Conservation (phyloP, 1,140 invertebrate genomes). For the Panagrolaimus sp. region DNA sequence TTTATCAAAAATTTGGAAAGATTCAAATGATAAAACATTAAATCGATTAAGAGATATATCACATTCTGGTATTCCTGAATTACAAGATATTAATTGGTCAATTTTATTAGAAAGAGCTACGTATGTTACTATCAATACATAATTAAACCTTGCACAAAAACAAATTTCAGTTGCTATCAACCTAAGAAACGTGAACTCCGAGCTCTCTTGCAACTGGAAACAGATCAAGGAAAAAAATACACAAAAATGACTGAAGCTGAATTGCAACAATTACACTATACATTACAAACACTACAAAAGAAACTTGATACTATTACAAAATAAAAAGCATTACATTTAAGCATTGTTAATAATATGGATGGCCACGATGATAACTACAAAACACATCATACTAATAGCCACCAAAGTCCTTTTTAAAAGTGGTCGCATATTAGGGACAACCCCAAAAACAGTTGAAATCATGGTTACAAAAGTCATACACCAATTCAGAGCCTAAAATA, state of each 20-base stretch:
- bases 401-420: too few relatives aligned
- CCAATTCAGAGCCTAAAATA: too few relatives aligned
- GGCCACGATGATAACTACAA: too few relatives aligned
- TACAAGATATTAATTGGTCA: background rate
- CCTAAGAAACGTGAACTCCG: background rate
- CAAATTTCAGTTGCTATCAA: background rate
- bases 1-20: background rate
- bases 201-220: background rate
- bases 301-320: background rate
- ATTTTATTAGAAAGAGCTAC: background rate
- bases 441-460: too few relatives aligned
- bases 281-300: background rate
- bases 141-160: background rate
- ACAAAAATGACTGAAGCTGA: background rate
- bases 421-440: too few relatives aligned
- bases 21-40: background rate
- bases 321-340: background rate
- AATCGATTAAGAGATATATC: background rate
- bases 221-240: background rate
- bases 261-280: background rate
- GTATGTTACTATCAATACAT: background rate
- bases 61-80: background rate
- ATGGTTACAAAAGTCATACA: too few relatives aligned
- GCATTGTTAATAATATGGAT: too few relatives aligned
- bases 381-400: too few relatives aligned